Percentiles rank a stretch among this genome's conserved stretches.
Conservation (phyloP, 2,888 invertebrate species). For the Lathronympha strigana region DNA sequence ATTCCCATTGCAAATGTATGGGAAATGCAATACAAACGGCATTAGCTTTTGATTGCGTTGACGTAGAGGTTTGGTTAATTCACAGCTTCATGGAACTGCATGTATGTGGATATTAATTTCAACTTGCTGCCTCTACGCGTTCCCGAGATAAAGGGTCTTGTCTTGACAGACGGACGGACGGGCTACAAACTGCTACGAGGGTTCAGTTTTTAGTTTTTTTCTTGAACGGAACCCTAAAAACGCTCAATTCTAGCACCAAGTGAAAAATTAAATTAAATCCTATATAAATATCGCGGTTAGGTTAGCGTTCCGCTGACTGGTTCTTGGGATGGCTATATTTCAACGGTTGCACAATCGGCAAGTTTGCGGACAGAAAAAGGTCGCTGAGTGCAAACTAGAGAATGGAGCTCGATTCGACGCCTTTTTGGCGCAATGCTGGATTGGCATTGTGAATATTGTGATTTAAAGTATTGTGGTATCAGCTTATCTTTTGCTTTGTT, state of each 20-base stretch:
- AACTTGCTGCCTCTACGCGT: too few relatives aligned
- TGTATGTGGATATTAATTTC: too few relatives aligned
- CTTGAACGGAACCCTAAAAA: too few relatives aligned
- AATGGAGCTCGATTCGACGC: slow-evolving; percentile 29
- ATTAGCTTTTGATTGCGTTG: too few relatives aligned
- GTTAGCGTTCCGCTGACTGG: slow-evolving; percentile 23
- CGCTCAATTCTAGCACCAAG: slow-evolving; percentile 19
- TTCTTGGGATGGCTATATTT: slow-evolving; percentile 32
- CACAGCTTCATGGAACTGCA: too few relatives aligned
- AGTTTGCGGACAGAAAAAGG: slow-evolving; percentile 41
- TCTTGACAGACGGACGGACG: too few relatives aligned
- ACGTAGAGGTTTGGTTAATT: too few relatives aligned
- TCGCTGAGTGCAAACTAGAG: slow-evolving; percentile 40
- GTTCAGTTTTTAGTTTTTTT: too few relatives aligned
- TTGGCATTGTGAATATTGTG: slow-evolving; percentile 27
- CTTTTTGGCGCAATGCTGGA: slow-evolving; percentile 31
- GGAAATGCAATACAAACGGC: too few relatives aligned
- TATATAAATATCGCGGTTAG: slow-evolving; percentile 12
- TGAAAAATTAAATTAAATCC: slow-evolving; percentile 23
- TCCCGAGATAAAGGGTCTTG: too few relatives aligned
- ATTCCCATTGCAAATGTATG: too few relatives aligned
- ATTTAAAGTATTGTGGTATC: slow-evolving; percentile 20
- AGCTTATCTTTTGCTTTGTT: slow-evolving; percentile 23
- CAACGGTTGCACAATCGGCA: slow-evolving; percentile 36
- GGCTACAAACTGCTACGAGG: too few relatives aligned